Percentiles rank a stretch among this genome's conserved stretches.
Evolutionary conservation across 1,140 invertebrate genomes (phyloP).

Genomic region (Hypsibius dujardini): DNA sequence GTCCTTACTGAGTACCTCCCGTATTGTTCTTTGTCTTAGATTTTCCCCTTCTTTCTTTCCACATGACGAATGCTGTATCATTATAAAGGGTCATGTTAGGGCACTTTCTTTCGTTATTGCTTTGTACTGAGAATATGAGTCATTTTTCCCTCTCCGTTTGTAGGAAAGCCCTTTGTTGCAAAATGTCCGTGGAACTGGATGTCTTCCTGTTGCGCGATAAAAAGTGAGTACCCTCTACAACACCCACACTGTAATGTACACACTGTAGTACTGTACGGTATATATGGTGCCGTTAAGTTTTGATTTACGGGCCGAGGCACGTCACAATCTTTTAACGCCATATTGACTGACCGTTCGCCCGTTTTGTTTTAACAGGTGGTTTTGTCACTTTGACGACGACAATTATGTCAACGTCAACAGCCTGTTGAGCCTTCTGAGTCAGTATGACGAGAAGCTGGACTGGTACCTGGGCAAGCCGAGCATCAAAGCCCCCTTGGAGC

Average conservation of each 20-base stretch:
- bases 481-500: slow-evolving; percentile 69
- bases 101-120: too few relatives aligned
- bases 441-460: slow-evolving; percentile 68
- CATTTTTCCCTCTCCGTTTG: too few relatives aligned
- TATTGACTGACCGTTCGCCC: not conserved
- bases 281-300: not conserved
- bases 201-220: slow-evolving; percentile 68
- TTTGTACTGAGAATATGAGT: too few relatives aligned
- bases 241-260: too few relatives aligned
- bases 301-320: not conserved
- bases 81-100: too few relatives aligned
- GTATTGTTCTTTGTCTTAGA: too few relatives aligned
- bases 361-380: slow-evolving; percentile 57
- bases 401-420: slow-evolving; percentile 87
- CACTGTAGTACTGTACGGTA: too few relatives aligned
- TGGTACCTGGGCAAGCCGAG: slow-evolving; percentile 92
- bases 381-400: slow-evolving; percentile 96
- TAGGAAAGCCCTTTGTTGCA: slow-evolving; percentile 78
- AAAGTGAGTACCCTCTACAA: slow-evolving; percentile 63
- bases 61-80: too few relatives aligned
- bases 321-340: slow-evolving; percentile 7
- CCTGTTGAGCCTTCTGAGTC: slow-evolving; percentile 56
- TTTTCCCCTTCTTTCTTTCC: too few relatives aligned
- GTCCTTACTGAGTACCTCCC: too few relatives aligned
- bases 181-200: slow-evolving; percentile 88